These are phyloP conservation scores for Scopus umbretta DNA, from an alignment of 2,113 vertebrate species.

Conservation along the genomic window DNA sequence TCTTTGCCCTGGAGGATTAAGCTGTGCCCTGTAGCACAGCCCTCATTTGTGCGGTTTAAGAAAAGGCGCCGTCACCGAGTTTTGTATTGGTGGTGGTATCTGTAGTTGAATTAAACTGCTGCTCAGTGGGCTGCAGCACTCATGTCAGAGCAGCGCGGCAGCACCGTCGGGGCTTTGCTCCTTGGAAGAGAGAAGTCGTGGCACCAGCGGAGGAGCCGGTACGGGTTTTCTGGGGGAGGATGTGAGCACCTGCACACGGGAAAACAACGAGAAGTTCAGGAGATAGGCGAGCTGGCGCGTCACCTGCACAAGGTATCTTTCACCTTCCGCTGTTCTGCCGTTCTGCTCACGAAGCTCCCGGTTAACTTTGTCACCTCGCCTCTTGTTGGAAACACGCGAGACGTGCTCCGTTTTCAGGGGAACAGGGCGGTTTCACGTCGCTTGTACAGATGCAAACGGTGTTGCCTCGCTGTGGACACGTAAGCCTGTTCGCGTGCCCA, in stretches of 20 bases:
- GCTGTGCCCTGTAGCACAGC: neutral
- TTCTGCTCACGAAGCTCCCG: neutral
- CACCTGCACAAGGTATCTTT: no score
- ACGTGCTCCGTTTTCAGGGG: neutral
- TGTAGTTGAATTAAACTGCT: neutral
- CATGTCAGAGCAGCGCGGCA: fast-evolving
- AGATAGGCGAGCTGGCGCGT: fast-evolving
- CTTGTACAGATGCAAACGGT: fast-evolving
- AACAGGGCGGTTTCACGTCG: fast-evolving
- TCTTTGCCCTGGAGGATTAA: neutral
- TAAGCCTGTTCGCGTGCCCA: fast-evolving
- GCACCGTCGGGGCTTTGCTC: fast-evolving
- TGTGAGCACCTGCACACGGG: neutral
- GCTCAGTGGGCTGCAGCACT: neutral
- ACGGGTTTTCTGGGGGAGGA: neutral
- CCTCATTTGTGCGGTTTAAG: neutral
- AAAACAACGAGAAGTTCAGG: neutral
- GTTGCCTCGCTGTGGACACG: neutral
- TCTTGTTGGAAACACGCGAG: neutral
- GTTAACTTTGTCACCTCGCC: neutral
- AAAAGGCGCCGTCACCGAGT: neutral
- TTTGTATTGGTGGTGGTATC: neutral
- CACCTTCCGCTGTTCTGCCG: no score
- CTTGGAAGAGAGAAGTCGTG: neutral
- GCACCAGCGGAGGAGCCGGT: no score